These are phyloP conservation scores for Setophaga petechia DNA, from an alignment of 2,113 vertebrate species.

Conservation along the genomic window DNA sequence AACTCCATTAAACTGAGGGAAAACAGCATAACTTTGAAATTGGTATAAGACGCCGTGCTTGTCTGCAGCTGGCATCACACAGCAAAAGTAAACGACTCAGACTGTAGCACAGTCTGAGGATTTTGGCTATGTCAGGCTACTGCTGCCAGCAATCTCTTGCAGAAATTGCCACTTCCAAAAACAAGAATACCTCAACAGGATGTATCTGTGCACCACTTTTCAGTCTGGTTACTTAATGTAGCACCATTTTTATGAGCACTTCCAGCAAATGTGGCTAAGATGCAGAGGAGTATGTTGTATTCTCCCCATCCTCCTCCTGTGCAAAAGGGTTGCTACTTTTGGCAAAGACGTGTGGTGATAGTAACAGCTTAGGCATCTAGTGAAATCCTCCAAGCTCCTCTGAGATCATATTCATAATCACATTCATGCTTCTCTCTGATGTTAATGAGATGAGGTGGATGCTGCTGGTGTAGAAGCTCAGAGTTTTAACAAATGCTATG, in stretches of 20 bases:
- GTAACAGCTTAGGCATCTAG: slow-evolving; percentile 45
- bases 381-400: neutral
- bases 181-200: neutral
- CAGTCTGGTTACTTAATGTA: neutral
- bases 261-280: neutral
- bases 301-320: slow-evolving; percentile 38
- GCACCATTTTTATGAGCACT: neutral
- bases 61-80: neutral
- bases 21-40: neutral
- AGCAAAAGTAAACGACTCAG: neutral
- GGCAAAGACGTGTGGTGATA: slow-evolving; percentile 27
- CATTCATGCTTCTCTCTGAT: neutral
- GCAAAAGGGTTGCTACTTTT: slow-evolving; percentile 34
- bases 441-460: neutral
- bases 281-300: slow-evolving; percentile 19
- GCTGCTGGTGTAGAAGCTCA: neutral
- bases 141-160: neutral
- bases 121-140: neutral
- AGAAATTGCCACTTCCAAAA: neutral
- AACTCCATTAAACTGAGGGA: neutral
- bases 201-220: neutral
- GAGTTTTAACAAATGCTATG: neutral
- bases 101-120: neutral
- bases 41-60: neutral
- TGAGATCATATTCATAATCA: neutral